Conservation (phyloP, 2,888 invertebrate genomes). For the Tupiocoris notatus region DNA sequence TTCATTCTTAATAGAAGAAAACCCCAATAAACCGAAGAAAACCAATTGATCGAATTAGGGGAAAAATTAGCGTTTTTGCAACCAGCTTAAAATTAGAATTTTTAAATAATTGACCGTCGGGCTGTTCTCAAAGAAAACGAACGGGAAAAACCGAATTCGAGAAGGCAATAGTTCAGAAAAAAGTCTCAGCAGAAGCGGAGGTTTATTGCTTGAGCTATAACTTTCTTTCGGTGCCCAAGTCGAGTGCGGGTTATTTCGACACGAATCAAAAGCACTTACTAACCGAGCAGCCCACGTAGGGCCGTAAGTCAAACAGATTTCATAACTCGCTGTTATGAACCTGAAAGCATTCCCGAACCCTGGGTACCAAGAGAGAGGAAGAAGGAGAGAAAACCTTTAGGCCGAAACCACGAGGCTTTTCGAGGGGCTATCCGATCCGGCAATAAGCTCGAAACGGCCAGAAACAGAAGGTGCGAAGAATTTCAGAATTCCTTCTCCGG, state of each 20-base stretch:
- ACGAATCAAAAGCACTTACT: background rate
- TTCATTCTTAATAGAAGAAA: no score
- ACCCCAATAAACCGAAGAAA: no score
- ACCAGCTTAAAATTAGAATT: no score
- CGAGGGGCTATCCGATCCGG: background rate
- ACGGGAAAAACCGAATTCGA: no score
- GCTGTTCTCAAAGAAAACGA: no score
- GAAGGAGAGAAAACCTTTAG: background rate
- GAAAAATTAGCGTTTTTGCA: no score
- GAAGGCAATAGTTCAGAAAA: no score
- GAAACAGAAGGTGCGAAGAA: background rate
- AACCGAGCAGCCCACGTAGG: background rate
- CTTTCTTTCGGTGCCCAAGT: no score
- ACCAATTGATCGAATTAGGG: no score
- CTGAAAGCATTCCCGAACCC: background rate
- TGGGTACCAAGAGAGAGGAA: background rate
- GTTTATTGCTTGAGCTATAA: no score
- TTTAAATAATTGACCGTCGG: no score
- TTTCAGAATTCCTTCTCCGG: background rate
- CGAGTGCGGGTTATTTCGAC: background rate
- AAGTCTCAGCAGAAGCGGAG: no score
- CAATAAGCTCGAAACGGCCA: background rate
- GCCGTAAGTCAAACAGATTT: background rate
- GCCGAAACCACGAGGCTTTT: background rate
- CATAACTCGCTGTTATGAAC: background rate